Percentiles rank a stretch among this genome's conserved stretches.
These are phyloP conservation scores for Trissolcus brochymenae DNA, from an alignment of 2,888 invertebrate genomes.

Conservation along the genomic window DNA sequence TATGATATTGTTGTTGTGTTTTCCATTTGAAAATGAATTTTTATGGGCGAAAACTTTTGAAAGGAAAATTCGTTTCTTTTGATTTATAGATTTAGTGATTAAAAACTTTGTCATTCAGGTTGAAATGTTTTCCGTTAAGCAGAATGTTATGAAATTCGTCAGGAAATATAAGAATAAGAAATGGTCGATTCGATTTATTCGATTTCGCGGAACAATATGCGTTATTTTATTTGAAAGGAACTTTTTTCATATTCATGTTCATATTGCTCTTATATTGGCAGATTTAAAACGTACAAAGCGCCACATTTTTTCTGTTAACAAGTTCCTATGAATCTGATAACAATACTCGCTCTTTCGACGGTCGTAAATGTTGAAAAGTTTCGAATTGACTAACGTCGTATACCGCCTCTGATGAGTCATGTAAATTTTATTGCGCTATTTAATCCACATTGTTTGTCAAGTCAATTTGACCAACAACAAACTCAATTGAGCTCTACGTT, in stretches of 20 bases:
- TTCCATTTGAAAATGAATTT: too few species aligned
- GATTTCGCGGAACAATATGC: not conserved
- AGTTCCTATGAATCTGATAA: constrained; percentile 40
- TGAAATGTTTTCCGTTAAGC: too few species aligned
- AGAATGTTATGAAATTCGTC: too few species aligned
- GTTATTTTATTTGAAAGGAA: too few species aligned
- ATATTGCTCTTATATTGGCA: constrained; percentile 29
- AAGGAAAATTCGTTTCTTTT: too few species aligned
- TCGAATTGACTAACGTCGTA: constrained; percentile 43
- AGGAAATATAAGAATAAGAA: too few species aligned
- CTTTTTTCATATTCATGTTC: too few species aligned
- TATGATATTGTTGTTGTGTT: too few species aligned
- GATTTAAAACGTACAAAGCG: constrained; percentile 29
- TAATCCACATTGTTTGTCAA: constrained; percentile 20
- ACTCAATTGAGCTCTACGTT: constrained; percentile 10
- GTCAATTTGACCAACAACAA: constrained; percentile 11
- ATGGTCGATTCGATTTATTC: too few species aligned
- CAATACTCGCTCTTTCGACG: constrained; percentile 28
- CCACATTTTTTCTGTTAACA: constrained; percentile 49
- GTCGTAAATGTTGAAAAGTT: constrained; percentile 54
- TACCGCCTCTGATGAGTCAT: constrained; percentile 31
- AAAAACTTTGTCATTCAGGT: too few species aligned
- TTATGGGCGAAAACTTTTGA: too few species aligned
- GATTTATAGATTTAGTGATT: too few species aligned
- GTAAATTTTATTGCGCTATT: constrained; percentile 28